Percentiles rank a stretch among this genome's conserved stretches.
phyloP scores from a whole-genome alignment of 2,113 vertebrate genomes.

The Microtus pennsylvanicus region DNA sequence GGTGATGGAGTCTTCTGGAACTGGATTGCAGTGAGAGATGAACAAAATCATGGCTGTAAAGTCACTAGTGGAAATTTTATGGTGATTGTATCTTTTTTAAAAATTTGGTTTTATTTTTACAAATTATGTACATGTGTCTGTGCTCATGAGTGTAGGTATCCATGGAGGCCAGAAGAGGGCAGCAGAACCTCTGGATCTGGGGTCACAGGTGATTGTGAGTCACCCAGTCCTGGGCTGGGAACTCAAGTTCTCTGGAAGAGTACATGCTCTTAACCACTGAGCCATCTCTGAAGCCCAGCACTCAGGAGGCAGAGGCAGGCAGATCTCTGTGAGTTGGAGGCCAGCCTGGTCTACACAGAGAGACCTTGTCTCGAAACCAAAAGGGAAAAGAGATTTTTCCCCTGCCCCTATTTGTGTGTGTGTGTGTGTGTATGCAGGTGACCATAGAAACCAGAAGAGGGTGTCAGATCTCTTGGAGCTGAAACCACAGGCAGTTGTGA shows the following conservation, averaged over 20 bases:
- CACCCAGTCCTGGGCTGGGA: neutral
- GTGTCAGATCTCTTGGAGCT: neutral
- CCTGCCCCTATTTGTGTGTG: neutral
- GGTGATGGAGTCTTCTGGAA: neutral
- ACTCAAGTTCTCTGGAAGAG: neutral
- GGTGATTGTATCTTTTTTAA: neutral
- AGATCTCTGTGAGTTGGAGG: neutral
- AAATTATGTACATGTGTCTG: neutral
- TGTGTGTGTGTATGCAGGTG: neutral
- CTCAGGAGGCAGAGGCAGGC: neutral
- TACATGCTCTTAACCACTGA: neutral
- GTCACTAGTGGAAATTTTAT: neutral
- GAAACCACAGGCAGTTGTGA: neutral
- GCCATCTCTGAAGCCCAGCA: neutral
- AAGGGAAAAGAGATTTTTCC: neutral
- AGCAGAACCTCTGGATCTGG: neutral
- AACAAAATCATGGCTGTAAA: neutral
- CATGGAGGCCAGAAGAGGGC: neutral
- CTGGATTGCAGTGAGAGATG: neutral
- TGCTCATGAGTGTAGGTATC: neutral
- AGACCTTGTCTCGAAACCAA: neutral
- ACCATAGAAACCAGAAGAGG: neutral
- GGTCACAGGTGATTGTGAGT: neutral
- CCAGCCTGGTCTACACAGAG: neutral
- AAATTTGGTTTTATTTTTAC: neutral